A percentile compares a stretch with the other conserved stretches of the same genome.
These are phyloP conservation scores for Pseudanteris insignis DNA, from an alignment of 2,888 invertebrate species.

Conservation along the genomic window DNA sequence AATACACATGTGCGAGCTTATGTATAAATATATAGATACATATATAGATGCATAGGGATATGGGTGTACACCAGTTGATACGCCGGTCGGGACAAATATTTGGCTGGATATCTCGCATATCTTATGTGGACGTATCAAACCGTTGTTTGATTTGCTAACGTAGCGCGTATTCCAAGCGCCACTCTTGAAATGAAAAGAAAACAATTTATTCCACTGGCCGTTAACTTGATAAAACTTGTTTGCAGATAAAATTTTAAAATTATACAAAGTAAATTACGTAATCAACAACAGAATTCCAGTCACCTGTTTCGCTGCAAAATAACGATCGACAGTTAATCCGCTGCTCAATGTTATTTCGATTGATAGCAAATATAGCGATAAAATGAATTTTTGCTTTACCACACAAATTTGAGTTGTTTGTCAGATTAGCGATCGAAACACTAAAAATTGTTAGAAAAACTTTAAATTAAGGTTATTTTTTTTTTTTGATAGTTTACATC, in stretches of 20 bases:
- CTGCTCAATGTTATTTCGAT: too few species aligned
- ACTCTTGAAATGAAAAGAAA: slow-evolving; percentile 41
- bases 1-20: too few species aligned
- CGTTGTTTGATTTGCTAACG: slow-evolving; percentile 35
- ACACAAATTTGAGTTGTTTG: too few species aligned
- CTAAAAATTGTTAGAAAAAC: too few species aligned
- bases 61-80: slow-evolving; percentile 23
- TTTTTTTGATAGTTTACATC: too few species aligned
- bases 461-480: too few species aligned
- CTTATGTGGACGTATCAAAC: slow-evolving; percentile 21
- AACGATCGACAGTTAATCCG: too few species aligned
- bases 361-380: too few species aligned
- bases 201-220: slow-evolving; percentile 29
- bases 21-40: too few species aligned
- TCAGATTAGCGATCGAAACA: too few species aligned
- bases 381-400: too few species aligned
- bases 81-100: slow-evolving; percentile 28
- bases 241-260: slow-evolving; percentile 28
- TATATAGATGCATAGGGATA: too few species aligned
- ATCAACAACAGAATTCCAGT: slow-evolving; percentile 23
- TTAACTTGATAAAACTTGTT: slow-evolving; percentile 24
- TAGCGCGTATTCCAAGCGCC: slow-evolving; percentile 10
- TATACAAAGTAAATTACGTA: slow-evolving; percentile 24
- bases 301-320: slow-evolving; percentile 12
- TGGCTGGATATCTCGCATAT: slow-evolving; percentile 33